These are phyloP conservation scores for Barbus barbus DNA, from an alignment of 2,113 vertebrate genomes.

Conservation along the genomic window DNA sequence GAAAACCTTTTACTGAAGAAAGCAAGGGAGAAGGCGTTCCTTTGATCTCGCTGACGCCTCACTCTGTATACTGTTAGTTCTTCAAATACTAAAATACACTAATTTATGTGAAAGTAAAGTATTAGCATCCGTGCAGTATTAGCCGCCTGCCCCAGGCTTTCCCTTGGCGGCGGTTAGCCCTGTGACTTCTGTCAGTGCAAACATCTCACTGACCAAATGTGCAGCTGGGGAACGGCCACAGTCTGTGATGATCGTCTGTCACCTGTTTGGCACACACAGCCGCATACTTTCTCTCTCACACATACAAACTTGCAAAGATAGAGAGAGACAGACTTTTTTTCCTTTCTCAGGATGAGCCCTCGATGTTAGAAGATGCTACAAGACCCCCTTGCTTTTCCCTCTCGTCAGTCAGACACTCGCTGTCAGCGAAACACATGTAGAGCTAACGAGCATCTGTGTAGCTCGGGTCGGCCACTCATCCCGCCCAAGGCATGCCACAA, in stretches of 20 bases:
- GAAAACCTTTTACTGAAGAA: conserved; percentile 5
- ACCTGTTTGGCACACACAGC: conserved; percentile 12
- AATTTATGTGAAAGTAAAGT: conserved; percentile 47
- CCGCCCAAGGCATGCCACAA: conserved; percentile 64
- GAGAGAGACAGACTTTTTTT: conserved; percentile 11
- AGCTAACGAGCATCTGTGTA: conserved; percentile 55
- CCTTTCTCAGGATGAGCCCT: conserved; percentile 7
- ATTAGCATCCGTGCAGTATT: conserved; percentile 56
- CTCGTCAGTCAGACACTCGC: conserved; percentile 61
- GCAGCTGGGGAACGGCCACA: conserved; percentile 50
- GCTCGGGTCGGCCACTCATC: conserved; percentile 30
- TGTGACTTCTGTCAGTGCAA: conserved; percentile 50
- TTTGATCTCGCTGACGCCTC: conserved; percentile 60
- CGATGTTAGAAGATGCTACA: conserved; percentile 55
- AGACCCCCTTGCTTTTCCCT: conserved; percentile 58
- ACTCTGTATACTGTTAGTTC: conserved; percentile 58
- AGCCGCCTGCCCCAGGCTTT: conserved; percentile 45
- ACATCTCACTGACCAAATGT: conserved; percentile 62
- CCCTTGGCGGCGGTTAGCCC: conserved; percentile 50
- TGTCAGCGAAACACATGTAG: conserved; percentile 61
- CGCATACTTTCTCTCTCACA: not conserved
- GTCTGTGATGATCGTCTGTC: conserved; percentile 23
- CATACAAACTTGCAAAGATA: conserved; percentile 13
- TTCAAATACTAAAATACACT: conserved; percentile 62
- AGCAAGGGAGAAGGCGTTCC: conserved; percentile 10